Percentiles rank a stretch among this genome's conserved stretches.
These are phyloP conservation scores for Apteryx owenii DNA, from an alignment of 2,113 vertebrate species.

Conservation along the genomic window DNA sequence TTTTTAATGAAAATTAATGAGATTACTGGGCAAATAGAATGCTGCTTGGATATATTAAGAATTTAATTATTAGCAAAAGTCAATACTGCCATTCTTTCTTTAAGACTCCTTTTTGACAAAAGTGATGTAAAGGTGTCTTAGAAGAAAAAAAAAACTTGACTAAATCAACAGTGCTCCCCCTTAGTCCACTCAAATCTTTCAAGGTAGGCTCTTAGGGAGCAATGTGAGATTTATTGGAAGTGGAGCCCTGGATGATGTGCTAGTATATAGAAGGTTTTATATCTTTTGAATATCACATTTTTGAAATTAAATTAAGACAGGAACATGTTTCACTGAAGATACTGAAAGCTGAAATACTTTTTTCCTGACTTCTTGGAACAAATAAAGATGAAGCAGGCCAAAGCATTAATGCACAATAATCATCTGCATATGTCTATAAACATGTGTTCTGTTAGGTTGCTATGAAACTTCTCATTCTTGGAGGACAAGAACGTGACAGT, in stretches of 20 bases:
- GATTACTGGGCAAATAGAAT: neutral
- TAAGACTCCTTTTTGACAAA: neutral
- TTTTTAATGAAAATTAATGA: neutral
- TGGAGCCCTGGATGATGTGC: neutral
- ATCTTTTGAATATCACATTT: neutral
- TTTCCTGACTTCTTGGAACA: constrained; percentile 41
- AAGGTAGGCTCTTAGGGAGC: neutral
- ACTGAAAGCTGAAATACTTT: constrained; percentile 26
- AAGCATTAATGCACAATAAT: constrained; percentile 47
- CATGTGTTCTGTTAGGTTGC: constrained; percentile 58
- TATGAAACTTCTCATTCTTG: constrained; percentile 43
- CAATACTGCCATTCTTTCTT: neutral
- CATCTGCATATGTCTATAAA: constrained; percentile 30
- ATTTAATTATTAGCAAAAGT: neutral
- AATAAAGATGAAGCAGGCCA: constrained; percentile 24
- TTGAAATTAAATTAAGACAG: neutral
- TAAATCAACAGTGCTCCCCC: neutral
- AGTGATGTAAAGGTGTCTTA: neutral
- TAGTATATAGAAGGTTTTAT: neutral
- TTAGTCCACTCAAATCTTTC: neutral
- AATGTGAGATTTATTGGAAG: neutral
- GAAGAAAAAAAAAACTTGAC: neutral
- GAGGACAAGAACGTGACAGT: neutral
- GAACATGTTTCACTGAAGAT: neutral
- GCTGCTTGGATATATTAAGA: neutral